Conservation (phyloP, 2,888 invertebrate species). For the Sussaba pulchella region DNA sequence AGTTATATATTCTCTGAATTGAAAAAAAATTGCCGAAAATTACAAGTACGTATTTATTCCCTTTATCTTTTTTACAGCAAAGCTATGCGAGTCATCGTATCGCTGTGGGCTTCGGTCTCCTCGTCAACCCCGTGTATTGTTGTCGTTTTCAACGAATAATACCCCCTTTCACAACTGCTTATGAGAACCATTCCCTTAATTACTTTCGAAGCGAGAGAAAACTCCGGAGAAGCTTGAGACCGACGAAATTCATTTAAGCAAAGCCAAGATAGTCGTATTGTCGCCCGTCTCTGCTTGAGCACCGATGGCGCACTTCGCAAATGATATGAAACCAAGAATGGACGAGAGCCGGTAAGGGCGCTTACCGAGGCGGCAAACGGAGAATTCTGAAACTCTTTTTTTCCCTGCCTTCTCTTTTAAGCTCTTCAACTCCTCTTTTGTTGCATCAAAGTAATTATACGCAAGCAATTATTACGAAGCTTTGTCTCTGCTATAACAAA, state of each 20-base stretch:
- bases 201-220: slow-evolving; percentile 71
- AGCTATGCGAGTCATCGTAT: slow-evolving; percentile 49
- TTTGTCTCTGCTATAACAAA: slow-evolving; percentile 4
- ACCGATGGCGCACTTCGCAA: slow-evolving; percentile 54
- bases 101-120: background rate
- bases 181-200: slow-evolving; percentile 72
- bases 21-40: slow-evolving; percentile 10
- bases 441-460: slow-evolving; percentile 39
- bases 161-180: slow-evolving; percentile 76
- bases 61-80: slow-evolving; percentile 44
- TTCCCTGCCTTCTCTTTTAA: background rate
- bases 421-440: slow-evolving; percentile 2
- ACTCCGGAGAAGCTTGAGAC: slow-evolving; percentile 26
- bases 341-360: slow-evolving; percentile 7
- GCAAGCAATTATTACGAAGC: slow-evolving; percentile 29
- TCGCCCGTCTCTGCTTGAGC: slow-evolving; percentile 34
- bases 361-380: slow-evolving; percentile 10
- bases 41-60: slow-evolving; percentile 19
- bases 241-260: slow-evolving; percentile 61
- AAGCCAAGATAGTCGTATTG: slow-evolving; percentile 56
- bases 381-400: slow-evolving; percentile 31
- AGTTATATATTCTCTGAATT: background rate
- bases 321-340: slow-evolving; percentile 56
- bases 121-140: slow-evolving; percentile 56
- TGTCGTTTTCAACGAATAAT: slow-evolving; percentile 66